A percentile compares a stretch with the other conserved stretches of the same genome.
phyloP scores from a whole-genome alignment of 1,140 invertebrate species.

The Trichoplusia ni region DNA sequence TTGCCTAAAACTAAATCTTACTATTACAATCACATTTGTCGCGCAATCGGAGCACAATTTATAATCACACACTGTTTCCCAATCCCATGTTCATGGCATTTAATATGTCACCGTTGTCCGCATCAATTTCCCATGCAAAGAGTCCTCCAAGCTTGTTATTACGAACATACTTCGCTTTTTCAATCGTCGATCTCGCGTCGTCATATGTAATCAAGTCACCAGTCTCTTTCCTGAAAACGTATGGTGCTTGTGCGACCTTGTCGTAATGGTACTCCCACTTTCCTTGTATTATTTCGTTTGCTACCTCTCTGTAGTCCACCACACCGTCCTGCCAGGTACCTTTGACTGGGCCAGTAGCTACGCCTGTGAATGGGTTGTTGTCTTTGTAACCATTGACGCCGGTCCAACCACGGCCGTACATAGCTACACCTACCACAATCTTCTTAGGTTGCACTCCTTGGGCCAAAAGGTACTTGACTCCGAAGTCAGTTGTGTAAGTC shows the following conservation, averaged over 20 bases:
- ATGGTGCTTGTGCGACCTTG: constrained; percentile 70
- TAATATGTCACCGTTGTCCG: constrained; percentile 70
- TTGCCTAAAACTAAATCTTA: constrained; percentile 51
- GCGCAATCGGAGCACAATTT: constrained; percentile 14
- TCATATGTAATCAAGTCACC: constrained; percentile 74
- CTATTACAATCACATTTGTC: constrained; percentile 54
- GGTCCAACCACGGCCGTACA: constrained; percentile 76
- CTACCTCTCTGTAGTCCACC: constrained; percentile 74
- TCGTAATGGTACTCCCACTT: constrained; percentile 76
- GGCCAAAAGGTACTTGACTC: constrained; percentile 65
- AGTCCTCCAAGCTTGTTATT: constrained; percentile 73
- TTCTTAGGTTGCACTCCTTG: constrained; percentile 75
- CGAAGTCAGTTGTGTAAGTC: constrained; percentile 75
- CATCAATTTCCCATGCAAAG: constrained; percentile 76
- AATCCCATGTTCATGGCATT: constrained; percentile 77
- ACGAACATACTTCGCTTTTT: constrained; percentile 74
- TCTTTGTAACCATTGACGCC: constrained; percentile 66
- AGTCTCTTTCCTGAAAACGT: constrained; percentile 66
- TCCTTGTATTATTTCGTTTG: constrained; percentile 64
- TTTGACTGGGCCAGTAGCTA: constrained; percentile 68
- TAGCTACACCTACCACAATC: constrained; percentile 73
- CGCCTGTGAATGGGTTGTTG: constrained; percentile 69
- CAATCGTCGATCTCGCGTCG: constrained; percentile 69
- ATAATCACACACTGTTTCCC: constrained; percentile 63
- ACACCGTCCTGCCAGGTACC: constrained; percentile 76